phyloP scores from a whole-genome alignment of 2,797 vertebrate genomes.

The Sarcoramphus papa region DNA sequence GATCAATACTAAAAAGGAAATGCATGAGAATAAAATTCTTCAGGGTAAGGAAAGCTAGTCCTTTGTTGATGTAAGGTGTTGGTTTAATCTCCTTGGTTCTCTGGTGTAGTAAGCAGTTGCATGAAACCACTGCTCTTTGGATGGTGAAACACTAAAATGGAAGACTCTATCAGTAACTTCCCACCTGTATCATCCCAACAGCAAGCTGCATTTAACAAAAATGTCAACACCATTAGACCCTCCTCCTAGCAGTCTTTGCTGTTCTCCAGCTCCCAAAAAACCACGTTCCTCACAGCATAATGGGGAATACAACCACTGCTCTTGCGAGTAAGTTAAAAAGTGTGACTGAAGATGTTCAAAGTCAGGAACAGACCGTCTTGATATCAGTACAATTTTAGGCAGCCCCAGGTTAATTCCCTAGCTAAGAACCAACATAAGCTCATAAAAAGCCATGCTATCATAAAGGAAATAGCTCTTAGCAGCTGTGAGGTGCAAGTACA shows the following conservation, averaged over 20 bases:
- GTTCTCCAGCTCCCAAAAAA: neutral
- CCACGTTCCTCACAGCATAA: accelerated
- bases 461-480: neutral
- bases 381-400: neutral
- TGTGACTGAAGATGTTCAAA: neutral
- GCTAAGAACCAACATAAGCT: neutral
- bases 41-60: neutral
- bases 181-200: neutral
- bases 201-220: neutral
- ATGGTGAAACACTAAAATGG: neutral
- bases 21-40: neutral
- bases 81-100: neutral
- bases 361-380: neutral
- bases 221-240: neutral
- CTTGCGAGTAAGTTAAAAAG: neutral
- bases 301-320: neutral
- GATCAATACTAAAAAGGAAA: neutral
- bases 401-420: neutral
- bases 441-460: neutral
- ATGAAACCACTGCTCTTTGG: neutral
- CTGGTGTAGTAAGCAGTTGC: neutral
- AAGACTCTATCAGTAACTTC: neutral
- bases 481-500: neutral
- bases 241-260: neutral
- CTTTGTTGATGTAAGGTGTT: neutral